Evolutionary conservation across 2,888 invertebrate species (phyloP).

Genomic region (Heliconius hortense): DNA sequence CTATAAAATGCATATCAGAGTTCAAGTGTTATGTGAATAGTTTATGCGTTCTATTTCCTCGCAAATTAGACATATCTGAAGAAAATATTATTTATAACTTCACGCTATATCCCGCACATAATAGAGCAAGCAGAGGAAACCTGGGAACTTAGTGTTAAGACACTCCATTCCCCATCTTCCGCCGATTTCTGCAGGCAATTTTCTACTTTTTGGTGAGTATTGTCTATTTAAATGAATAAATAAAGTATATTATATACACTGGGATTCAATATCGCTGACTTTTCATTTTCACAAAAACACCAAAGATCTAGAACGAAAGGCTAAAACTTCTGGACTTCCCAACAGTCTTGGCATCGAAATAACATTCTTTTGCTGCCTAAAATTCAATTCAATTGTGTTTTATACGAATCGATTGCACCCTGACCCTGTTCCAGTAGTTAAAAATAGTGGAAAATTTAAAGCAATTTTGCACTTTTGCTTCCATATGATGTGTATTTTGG

Average conservation of each 20-base stretch:
- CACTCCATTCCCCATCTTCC: neutral
- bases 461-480: conserved; percentile 28
- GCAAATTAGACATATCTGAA: neutral
- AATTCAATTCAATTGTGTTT: conserved; percentile 22
- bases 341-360: conserved; percentile 18
- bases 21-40: neutral
- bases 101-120: neutral
- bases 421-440: conserved; percentile 24
- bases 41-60: neutral
- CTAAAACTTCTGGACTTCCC: conserved; percentile 2
- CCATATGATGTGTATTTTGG: conserved; percentile 30
- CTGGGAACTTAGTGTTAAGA: neutral
- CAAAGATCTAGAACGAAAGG: neutral
- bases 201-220: too few relatives aligned
- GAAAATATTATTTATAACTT: neutral
- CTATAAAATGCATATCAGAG: conserved; percentile 4
- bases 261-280: neutral
- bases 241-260: neutral
- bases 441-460: conserved; percentile 22
- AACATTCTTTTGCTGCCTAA: conserved; percentile 16
- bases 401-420: conserved; percentile 18
- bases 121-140: neutral
- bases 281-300: conserved; percentile 7
- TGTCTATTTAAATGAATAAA: neutral
- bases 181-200: neutral